Conservation (phyloP, 2,797 vertebrate genomes). For the Aeoliscus strigatus region DNA sequence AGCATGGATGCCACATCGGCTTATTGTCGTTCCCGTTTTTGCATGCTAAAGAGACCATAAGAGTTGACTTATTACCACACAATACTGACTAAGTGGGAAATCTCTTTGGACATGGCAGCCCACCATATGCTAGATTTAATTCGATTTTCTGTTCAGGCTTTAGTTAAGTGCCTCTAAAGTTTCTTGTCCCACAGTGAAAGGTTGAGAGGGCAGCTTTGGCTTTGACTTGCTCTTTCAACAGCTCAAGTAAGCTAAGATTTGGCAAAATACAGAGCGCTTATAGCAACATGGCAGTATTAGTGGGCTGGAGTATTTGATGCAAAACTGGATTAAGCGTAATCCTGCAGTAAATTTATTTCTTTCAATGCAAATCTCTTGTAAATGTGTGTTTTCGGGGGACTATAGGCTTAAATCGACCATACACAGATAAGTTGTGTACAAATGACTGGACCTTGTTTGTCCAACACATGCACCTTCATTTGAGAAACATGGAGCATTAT, state of each 20-base stretch:
- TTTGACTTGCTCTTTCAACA: conserved; percentile 49
- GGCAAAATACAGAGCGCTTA: conserved; percentile 35
- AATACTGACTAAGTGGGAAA: conserved; percentile 70
- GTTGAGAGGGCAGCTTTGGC: conserved; percentile 51
- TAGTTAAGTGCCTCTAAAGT: conserved; percentile 63
- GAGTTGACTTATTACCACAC: conserved; percentile 72
- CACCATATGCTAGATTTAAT: conserved; percentile 73
- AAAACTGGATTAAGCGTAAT: conserved; percentile 69
- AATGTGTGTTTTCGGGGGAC: conserved; percentile 34
- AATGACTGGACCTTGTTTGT: conserved; percentile 20
- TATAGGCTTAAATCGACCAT: conserved; percentile 43
- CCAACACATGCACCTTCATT: neutral
- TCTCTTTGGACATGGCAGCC: conserved; percentile 67
- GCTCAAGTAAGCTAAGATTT: conserved; percentile 51
- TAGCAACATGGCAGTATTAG: conserved; percentile 47
- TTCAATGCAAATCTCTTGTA: conserved; percentile 57
- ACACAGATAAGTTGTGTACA: no score
- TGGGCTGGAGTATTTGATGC: conserved; percentile 38
- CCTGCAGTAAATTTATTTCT: conserved; percentile 52
- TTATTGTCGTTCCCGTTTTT: conserved; percentile 61
- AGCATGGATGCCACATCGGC: conserved; percentile 64
- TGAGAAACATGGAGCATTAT: neutral
- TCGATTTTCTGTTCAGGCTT: conserved; percentile 67
- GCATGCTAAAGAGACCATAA: conserved; percentile 53
- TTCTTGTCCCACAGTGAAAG: conserved; percentile 54